phyloP scores from a whole-genome alignment of 1,140 invertebrate genomes.

The Atta colombica region DNA sequence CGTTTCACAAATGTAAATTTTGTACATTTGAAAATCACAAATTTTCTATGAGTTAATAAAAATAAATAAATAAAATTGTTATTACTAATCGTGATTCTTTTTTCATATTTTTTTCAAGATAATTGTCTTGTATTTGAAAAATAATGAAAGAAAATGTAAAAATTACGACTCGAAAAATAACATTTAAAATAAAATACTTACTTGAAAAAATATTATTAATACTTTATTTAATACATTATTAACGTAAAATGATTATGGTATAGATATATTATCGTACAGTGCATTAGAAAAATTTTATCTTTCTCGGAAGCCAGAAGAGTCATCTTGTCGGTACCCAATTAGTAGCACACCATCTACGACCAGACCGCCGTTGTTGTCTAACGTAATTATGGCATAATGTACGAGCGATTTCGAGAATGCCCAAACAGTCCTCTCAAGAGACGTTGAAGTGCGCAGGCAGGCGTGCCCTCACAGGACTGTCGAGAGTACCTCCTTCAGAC shows the following conservation, averaged over 20 bases:
- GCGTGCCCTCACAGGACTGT: constrained; percentile 68
- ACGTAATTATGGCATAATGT: constrained; percentile 69
- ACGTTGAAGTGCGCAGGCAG: constrained; percentile 63
- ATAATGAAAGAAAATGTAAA: neutral
- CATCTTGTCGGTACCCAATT: constrained; percentile 51
- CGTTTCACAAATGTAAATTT: constrained; percentile 5
- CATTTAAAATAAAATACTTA: neutral
- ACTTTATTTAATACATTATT: neutral
- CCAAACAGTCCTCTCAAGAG: constrained; percentile 63
- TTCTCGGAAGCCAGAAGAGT: neutral
- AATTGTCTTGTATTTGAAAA: neutral
- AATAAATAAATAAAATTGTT: neutral
- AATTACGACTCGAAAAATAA: neutral
- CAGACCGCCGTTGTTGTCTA: constrained; percentile 54
- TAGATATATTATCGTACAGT: neutral
- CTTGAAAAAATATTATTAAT: neutral
- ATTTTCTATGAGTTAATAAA: neutral
- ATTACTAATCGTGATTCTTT: neutral
- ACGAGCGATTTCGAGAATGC: constrained; percentile 68
- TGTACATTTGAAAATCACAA: neutral
- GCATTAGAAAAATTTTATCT: neutral
- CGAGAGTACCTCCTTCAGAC: constrained; percentile 63
- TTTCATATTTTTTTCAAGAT: neutral
- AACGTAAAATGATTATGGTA: neutral
- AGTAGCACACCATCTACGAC: constrained; percentile 61